Evolutionary conservation across 1,140 invertebrate species (phyloP), one percentile per base, ranked within the genome.

Genomic region (Physella acuta): DNA sequence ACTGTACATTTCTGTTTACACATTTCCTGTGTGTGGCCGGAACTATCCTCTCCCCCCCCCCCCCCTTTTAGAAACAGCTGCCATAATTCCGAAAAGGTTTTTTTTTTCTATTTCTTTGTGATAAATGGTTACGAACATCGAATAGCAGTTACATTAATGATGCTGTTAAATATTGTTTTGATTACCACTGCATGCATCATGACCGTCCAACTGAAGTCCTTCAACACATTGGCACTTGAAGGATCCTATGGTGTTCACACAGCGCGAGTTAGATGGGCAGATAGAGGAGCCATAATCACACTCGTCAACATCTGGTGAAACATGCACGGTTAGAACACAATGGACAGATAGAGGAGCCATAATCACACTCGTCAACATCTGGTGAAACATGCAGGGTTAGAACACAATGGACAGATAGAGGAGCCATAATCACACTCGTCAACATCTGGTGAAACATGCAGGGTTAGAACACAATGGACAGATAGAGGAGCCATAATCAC

Each of bases 221-320:
- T 78, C 81, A 71, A 89, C 88, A 60, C 87, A 87, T 63, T 89
- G 88, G 82, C 93, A 94, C 31, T 89, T 86, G 78, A 90, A 94
- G 34, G 91, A 92, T 0, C 93, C 93, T 17, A 88, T 79, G 0
- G 89, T 95, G 79, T 99, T 99, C 39, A 89, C 87, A 81, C 97
- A 99, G 4, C 88, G 84, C 75, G 92, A 95, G 16, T 90, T 90
- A 0, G 87, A 79, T 0, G 90, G 89, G 80, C 93, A 92, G 76
- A 97, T 90, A 0, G 89, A 91, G 5, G 90, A 90, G 11, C 93
- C 76, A 66, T 75, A 77, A 2, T 85, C 73, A 79, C 97, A 99
- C 84, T 99, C 97, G 82, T 99, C 92, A 73, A 98, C 91, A 84
- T 99, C 96, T 93, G 76, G 66, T 82, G 80, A 60, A 49, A 70